These are phyloP conservation scores for Lichenostomus cassidix DNA, from an alignment of 2,113 vertebrate species.

Conservation along the genomic window DNA sequence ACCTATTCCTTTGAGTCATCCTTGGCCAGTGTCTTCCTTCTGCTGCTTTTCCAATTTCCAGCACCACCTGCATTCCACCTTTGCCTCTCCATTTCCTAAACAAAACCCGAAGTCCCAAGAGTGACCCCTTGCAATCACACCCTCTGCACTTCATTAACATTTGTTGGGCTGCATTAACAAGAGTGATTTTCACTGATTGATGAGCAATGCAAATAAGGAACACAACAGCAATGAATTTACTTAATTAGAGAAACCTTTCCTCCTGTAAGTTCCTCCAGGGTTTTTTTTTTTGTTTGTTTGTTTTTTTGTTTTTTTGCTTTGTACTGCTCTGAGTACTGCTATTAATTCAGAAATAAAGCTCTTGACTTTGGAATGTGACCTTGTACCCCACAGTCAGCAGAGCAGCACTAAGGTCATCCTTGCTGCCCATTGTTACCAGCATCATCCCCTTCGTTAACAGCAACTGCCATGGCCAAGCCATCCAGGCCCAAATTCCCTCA, in stretches of 20 bases:
- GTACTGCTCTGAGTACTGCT: background rate
- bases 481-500: background rate
- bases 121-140: background rate
- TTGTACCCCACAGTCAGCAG: background rate
- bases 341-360: background rate
- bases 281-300: background rate
- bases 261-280: background rate
- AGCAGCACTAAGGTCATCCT: background rate
- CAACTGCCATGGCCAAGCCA: background rate
- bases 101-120: background rate
- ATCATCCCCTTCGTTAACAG: background rate
- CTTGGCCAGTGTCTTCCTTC: background rate
- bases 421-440: accelerated
- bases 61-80: background rate
- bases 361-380: background rate
- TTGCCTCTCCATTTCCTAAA: background rate
- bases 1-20: background rate
- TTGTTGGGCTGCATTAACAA: background rate
- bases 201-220: background rate
- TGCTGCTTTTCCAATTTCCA: background rate
- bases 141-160: background rate
- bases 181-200: background rate
- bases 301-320: background rate
- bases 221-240: background rate
- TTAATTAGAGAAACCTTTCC: background rate